Conservation (phyloP, 92 coral and sea anemone species). For the Scolanthus callimorphus region DNA sequence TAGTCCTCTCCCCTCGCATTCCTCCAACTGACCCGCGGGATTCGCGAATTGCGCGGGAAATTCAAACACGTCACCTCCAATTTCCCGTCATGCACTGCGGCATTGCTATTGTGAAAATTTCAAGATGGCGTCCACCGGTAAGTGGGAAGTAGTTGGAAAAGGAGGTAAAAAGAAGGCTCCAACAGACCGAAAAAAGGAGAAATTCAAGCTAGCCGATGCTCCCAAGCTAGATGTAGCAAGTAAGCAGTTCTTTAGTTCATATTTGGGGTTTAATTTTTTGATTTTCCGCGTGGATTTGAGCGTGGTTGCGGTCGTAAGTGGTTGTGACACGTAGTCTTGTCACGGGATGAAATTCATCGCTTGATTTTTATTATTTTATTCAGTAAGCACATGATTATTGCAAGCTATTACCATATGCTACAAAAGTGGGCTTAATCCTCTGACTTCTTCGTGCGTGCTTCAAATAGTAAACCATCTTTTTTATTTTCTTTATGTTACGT, state of each 20-base stretch:
- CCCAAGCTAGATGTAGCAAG: slow-evolving; percentile 82
- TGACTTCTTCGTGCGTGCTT: no score
- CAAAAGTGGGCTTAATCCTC: no score
- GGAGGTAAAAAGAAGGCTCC: slow-evolving; percentile 75
- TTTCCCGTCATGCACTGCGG: slow-evolving; percentile 11
- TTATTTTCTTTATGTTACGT: no score
- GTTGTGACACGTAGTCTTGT: slow-evolving; percentile 32
- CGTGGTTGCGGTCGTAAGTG: background rate
- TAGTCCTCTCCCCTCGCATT: background rate
- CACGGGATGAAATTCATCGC: no score
- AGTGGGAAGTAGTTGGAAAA: slow-evolving; percentile 99
- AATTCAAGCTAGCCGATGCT: slow-evolving; percentile 62
- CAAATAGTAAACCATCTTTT: no score
- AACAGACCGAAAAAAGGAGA: slow-evolving; percentile 71
- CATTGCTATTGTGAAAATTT: slow-evolving; percentile 16
- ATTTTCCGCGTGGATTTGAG: no score
- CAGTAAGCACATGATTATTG: no score
- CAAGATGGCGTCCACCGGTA: slow-evolving; percentile 96
- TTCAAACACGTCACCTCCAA: slow-evolving; percentile 8
- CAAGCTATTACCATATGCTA: no score
- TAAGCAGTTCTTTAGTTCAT: no score
- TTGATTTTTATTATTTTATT: no score
- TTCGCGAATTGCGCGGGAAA: slow-evolving; percentile 33
- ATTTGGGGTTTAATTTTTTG: no score
- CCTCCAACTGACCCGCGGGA: background rate